These are phyloP conservation scores for Chiloscyllium plagiosum DNA, from an alignment of 2,113 vertebrate species.

Conservation along the genomic window DNA sequence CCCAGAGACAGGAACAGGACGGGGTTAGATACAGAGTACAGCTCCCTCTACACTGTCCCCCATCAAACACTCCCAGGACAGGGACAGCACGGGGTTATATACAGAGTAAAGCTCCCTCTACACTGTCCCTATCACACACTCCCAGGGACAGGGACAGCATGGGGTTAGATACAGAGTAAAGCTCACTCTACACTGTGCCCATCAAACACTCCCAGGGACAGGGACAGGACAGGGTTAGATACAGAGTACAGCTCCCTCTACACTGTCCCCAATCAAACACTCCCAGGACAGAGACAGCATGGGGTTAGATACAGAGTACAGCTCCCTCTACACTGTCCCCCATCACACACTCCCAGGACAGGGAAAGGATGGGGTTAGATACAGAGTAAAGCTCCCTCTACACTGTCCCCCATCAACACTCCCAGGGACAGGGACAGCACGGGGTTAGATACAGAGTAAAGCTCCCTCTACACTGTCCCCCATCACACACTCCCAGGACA, in stretches of 20 bases:
- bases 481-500: no score
- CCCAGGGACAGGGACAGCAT: neutral
- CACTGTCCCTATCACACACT: no score
- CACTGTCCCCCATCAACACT: no score
- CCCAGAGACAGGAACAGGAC: neutral
- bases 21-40: neutral
- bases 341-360: neutral
- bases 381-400: no score
- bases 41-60: neutral
- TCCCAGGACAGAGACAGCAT: neutral
- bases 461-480: no score
- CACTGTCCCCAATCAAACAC: neutral
- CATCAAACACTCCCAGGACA: no score
- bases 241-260: neutral
- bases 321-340: neutral
- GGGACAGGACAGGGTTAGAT: neutral
- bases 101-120: no score
- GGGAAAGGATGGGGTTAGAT: no score
- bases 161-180: neutral
- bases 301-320: neutral
- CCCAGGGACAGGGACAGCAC: no score
- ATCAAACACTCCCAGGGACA: no score
- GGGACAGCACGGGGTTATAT: no score
- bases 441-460: no score
- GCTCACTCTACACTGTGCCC: neutral